These are phyloP conservation scores for Thalassarche chlororhynchos DNA, from an alignment of 2,113 vertebrate genomes.

Conservation along the genomic window DNA sequence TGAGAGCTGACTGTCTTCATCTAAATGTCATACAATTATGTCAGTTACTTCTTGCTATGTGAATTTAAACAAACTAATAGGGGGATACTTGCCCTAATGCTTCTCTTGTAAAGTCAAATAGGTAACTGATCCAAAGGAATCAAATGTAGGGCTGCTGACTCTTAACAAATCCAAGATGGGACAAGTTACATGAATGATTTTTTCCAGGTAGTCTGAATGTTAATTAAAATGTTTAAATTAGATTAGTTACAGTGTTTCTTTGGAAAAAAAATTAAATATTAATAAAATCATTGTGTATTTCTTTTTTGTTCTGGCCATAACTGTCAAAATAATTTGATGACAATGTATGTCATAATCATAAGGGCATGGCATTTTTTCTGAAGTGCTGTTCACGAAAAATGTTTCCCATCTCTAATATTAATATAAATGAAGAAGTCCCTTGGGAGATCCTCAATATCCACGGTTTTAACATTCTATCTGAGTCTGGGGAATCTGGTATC, in stretches of 20 bases:
- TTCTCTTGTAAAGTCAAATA: neutral
- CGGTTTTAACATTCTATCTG: neutral
- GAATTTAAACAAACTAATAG: neutral
- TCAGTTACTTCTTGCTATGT: neutral
- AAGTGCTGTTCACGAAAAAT: neutral
- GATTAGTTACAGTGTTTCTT: neutral
- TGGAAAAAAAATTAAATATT: neutral
- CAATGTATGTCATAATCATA: neutral
- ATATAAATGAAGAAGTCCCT: neutral
- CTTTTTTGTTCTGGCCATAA: neutral
- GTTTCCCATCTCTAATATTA: neutral
- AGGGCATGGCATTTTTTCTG: neutral
- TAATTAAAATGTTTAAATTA: neutral
- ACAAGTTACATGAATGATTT: neutral
- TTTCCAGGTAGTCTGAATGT: neutral
- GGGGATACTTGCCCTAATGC: neutral
- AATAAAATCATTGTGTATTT: neutral
- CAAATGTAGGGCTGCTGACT: neutral
- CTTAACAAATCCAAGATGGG: neutral
- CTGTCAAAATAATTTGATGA: neutral
- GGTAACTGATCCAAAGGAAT: neutral
- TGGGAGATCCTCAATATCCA: neutral
- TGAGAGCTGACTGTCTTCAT: neutral
- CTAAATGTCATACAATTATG: neutral
- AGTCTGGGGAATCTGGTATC: neutral